Evolutionary conservation across 2,113 vertebrate genomes (phyloP).

Genomic region (Aegypius monachus): DNA sequence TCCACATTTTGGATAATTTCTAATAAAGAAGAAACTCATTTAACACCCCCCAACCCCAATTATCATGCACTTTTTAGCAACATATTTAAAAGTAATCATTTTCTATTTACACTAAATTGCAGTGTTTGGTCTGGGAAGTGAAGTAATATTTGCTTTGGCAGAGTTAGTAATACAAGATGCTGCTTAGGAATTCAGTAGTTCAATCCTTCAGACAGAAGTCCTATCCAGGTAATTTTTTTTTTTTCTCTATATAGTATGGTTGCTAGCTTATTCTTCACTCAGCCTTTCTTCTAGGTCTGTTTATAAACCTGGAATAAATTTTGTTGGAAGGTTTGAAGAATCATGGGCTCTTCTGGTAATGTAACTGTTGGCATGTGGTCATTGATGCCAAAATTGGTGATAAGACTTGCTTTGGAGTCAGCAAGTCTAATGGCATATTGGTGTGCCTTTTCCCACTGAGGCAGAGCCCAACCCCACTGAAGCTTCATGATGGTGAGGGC

Average conservation of each 20-base stretch:
- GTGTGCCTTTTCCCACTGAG: background rate
- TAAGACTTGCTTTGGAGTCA: background rate
- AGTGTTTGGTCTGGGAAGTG: background rate
- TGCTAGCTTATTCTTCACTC: background rate
- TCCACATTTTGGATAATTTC: background rate
- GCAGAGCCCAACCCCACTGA: background rate
- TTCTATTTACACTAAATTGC: background rate
- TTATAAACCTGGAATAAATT: background rate
- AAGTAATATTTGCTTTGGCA: background rate
- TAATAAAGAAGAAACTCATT: background rate
- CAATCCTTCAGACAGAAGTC: background rate
- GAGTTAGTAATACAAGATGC: no score
- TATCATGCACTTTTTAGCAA: background rate
- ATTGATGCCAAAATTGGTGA: background rate
- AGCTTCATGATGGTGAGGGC: background rate
- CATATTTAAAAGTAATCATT: background rate
- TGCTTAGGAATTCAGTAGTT: background rate
- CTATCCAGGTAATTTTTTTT: no score
- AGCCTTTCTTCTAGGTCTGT: background rate
- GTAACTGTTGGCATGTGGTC: background rate
- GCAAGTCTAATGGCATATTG: background rate
- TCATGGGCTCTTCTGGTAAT: background rate
- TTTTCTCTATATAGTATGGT: background rate
- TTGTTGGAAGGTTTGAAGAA: background rate
- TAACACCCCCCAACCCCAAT: background rate